These are phyloP conservation scores for Pionites leucogaster DNA, from an alignment of 2,113 vertebrate genomes.

Conservation along the genomic window DNA sequence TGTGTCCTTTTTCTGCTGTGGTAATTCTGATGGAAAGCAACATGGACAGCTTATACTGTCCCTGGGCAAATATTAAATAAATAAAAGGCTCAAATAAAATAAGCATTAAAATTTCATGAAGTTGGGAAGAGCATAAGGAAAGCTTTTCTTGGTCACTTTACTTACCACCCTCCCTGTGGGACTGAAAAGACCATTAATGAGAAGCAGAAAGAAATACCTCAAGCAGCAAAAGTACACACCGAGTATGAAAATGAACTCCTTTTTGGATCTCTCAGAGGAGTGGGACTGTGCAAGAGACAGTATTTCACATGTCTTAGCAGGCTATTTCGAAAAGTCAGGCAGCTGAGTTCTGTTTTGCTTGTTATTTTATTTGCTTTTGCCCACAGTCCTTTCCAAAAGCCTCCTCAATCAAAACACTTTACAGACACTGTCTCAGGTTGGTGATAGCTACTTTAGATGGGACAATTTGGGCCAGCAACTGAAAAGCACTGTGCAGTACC, in stretches of 20 bases:
- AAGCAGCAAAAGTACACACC: constrained; percentile 19
- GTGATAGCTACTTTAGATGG: not conserved
- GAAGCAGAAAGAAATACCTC: constrained; percentile 44
- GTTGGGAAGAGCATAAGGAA: constrained; percentile 42
- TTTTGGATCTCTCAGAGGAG: constrained; percentile 28
- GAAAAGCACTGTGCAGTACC: not conserved
- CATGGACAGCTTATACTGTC: constrained; percentile 49
- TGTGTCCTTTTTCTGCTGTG: not conserved
- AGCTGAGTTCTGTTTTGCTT: not conserved
- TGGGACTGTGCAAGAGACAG: not conserved
- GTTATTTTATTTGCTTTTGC: constrained; percentile 3
- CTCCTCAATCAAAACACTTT: not conserved
- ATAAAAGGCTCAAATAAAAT: constrained; percentile 57
- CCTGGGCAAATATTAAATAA: constrained; percentile 60
- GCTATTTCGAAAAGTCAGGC: constrained; percentile 16
- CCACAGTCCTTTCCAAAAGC: not conserved
- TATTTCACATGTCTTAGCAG: constrained; percentile 32
- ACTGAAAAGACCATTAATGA: constrained; percentile 32
- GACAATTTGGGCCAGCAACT: not conserved
- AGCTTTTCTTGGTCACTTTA: constrained; percentile 64
- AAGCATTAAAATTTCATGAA: constrained; percentile 62
- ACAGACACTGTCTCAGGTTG: not conserved
- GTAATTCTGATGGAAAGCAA: constrained; percentile 53
- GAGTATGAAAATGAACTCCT: constrained; percentile 4
- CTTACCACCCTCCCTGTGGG: constrained; percentile 22